Evolutionary conservation across 2,888 invertebrate genomes (phyloP), one percentile per base, ranked within the genome.

Genomic region (Agrochola macilenta): DNA sequence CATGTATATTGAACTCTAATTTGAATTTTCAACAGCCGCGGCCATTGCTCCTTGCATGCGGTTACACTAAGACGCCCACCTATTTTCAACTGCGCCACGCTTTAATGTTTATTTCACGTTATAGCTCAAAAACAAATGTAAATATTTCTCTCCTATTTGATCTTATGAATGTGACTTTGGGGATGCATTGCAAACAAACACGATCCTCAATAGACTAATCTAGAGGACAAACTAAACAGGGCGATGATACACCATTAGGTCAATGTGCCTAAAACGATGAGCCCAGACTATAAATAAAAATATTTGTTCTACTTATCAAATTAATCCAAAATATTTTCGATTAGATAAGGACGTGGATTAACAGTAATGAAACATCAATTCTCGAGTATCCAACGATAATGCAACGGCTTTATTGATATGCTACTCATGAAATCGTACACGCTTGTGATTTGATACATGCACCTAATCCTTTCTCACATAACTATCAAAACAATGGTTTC

Each of bases 1-100:
- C 69, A 83, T 86, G 84, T 86, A 88, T 87, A 88, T 86, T 88
- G 84, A 88, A 86, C 86, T 88, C 86, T 88, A 84, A 90, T 89
- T 90, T 90, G 85, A 91, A 90, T 92, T 91, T 93, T 91, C 89
- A 91, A 90, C 87, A 81, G 82, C 73, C 69, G 72, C 91, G 94
- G 94, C 90, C 95, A 91, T 92, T 93, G 95, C 92, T 93, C 95
- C 90, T 84, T 81, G 86, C 89, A 88, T 89, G 89, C 90, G 92
- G 93, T 92, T 91, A 92, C 91, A 91, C 90, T 92, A 93, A 90
- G 89, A 93, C 95, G 93, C 95, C 94, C 94, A 95, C 95, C 94
- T 95, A 95, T 95, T 95, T 95, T 94, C 90, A 92, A 93, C 89
- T 85, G 82, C 84, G 91, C 93, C 94, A 94, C 91, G 93, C 93